Conservation (phyloP, 2,113 vertebrate genomes). For the Nibea coibor region DNA sequence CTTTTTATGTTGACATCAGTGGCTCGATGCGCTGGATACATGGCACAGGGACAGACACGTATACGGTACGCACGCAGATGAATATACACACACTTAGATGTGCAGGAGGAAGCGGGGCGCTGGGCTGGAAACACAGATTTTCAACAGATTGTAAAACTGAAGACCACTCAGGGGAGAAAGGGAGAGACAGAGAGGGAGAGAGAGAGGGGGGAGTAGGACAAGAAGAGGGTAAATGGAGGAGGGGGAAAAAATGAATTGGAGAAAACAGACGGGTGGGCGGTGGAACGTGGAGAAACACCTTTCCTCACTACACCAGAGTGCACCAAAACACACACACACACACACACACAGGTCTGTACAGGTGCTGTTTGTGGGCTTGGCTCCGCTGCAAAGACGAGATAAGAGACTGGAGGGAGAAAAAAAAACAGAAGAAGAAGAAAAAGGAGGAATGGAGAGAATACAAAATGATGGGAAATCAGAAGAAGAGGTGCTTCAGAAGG, state of each 20-base stretch:
- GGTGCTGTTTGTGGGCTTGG: conserved; percentile 47
- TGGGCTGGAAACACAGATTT: conserved; percentile 59
- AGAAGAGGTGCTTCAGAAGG: conserved; percentile 53
- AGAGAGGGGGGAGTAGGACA: neutral
- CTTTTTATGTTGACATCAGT: conserved; percentile 54
- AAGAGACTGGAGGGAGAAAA: conserved; percentile 52
- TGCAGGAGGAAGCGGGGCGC: conserved; percentile 38
- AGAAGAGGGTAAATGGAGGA: conserved; percentile 13
- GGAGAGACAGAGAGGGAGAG: no score
- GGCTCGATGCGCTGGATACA: conserved; percentile 33
- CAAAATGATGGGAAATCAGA: conserved; percentile 61
- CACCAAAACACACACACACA: neutral
- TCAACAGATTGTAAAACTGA: conserved; percentile 63
- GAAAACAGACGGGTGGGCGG: conserved; percentile 52
- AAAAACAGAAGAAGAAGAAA: neutral
- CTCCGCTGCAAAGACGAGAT: conserved; percentile 69
- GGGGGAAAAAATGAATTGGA: conserved; percentile 25
- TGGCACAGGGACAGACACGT: conserved; percentile 1
- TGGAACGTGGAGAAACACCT: conserved; percentile 56
- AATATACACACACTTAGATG: conserved; percentile 27
- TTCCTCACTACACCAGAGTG: conserved; percentile 32
- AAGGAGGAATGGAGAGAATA: conserved; percentile 50
- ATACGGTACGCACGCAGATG: neutral
- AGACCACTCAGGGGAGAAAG: conserved; percentile 17
- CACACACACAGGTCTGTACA: conserved; percentile 15